Percentiles rank a stretch among this genome's conserved stretches.
Evolutionary conservation across 1,140 invertebrate species (phyloP).

Genomic region (Hypsibius dujardini): DNA sequence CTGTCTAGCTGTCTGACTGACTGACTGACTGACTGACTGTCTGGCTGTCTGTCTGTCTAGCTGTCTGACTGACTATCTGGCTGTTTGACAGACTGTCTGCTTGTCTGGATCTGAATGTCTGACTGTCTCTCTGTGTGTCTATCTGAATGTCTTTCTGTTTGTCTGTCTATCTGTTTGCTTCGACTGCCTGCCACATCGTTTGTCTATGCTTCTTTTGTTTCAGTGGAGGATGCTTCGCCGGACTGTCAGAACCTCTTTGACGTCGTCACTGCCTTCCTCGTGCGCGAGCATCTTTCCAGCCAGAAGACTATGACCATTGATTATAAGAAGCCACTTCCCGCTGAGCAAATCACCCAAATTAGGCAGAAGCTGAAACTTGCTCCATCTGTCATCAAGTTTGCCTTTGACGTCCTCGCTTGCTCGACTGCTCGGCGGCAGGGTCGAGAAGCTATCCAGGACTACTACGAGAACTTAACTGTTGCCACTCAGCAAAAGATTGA

Average conservation of each 20-base stretch:
- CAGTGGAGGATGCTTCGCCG: neutral
- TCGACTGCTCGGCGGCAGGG: neutral
- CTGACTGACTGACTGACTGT: neutral
- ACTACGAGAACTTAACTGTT: neutral
- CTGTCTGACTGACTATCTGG: too few species aligned
- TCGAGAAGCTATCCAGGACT: neutral
- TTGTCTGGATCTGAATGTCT: too few species aligned
- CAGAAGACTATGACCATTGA: neutral
- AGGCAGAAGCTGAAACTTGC: neutral
- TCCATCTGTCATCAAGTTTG: neutral
- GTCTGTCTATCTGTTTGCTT: too few species aligned
- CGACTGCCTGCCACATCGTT: too few species aligned
- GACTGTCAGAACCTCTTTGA: neutral
- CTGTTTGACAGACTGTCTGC: too few species aligned
- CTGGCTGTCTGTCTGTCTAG: neutral
- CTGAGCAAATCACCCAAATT: neutral
- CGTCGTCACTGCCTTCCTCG: neutral
- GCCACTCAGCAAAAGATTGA: too few species aligned
- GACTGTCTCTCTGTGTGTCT: too few species aligned
- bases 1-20: neutral
- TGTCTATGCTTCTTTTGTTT: neutral
- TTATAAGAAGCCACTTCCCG: neutral
- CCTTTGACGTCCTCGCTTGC: neutral
- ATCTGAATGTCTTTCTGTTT: too few species aligned
- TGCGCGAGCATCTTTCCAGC: neutral